These are phyloP conservation scores for Gymnoscopelus microlampas DNA, from an alignment of 2,797 vertebrate genomes.

Conservation along the genomic window DNA sequence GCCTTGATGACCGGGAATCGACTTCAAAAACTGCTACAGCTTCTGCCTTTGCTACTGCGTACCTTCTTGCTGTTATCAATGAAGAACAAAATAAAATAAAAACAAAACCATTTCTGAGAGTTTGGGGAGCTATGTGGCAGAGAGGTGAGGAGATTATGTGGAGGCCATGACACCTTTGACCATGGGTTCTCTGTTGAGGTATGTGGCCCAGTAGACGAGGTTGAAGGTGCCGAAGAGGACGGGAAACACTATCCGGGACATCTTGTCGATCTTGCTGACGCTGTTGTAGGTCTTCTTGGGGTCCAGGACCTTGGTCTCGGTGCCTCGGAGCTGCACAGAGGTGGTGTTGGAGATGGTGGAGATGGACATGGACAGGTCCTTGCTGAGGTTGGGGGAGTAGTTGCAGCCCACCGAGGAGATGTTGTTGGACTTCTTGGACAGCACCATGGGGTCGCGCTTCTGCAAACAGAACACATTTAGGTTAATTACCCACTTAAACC, in stretches of 20 bases:
- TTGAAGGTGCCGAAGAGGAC: slow-evolving; percentile 94
- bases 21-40: background rate
- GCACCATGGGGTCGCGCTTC: slow-evolving; percentile 89
- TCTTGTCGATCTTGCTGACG: slow-evolving; percentile 95
- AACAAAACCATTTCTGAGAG: background rate
- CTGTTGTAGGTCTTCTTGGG: slow-evolving; percentile 96
- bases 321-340: slow-evolving; percentile 77
- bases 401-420: slow-evolving; percentile 85
- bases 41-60: slow-evolving; percentile 4
- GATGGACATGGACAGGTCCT: slow-evolving; percentile 84
- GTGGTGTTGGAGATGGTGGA: slow-evolving; percentile 84
- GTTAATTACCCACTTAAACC: no score
- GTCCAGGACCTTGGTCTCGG: slow-evolving; percentile 86
- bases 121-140: background rate
- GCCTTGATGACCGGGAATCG: background rate
- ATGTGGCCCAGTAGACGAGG: slow-evolving; percentile 94
- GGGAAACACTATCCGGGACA: slow-evolving; percentile 93
- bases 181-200: slow-evolving; percentile 91
- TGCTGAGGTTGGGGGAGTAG: slow-evolving; percentile 87
- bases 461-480: slow-evolving; percentile 52
- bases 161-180: slow-evolving; percentile 86
- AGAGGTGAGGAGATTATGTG: slow-evolving; percentile 72
- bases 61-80: slow-evolving; percentile 11
- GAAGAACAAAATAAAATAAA: background rate
- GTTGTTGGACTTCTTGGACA: slow-evolving; percentile 87